Evolutionary conservation across 35 echinoderm and acorn worm species (phyloP), one percentile per base, ranked within the genome.

Genomic region (Eucidaris tribuloides): DNA sequence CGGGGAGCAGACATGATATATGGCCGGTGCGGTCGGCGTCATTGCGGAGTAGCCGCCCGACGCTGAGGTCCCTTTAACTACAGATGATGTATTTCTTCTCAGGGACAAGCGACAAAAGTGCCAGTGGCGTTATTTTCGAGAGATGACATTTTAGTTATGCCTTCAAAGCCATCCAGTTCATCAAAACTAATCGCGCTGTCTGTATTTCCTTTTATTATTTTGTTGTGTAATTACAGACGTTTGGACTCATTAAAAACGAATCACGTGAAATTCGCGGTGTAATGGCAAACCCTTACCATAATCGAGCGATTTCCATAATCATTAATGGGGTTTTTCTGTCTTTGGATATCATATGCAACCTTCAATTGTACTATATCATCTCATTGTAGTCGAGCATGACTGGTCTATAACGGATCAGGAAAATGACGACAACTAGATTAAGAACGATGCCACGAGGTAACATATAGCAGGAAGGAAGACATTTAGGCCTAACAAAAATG

Each of bases 121-220:
- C 68, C 68, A 33, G 9, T 74, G 68, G 68, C 68, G 68, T 27
- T 74, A 42, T 74, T 74, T 74, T 41, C 68, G 68, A 74, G 24
- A 36, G 68, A 74, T 74, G 68, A 74, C 68, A 74, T 74, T 74
- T 74, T 36, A 74, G 68, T 74, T 35, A 74, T 74, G 68, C 38
- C 68, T 74, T 27, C 38, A 74, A 74, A 74, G 68, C 68, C 41
- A 25, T 19, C 35, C 68, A 74, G 68, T 74, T 74, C 68, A 74
- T 74, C 68, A 74, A 35, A 35, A 74, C 68, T 74, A 74, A 74
- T 74, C 68, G 35, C 2, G 35, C 68, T 74, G 68, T 74, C 68
- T 25, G 22, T 9, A 3, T 14, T 20, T 22, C 35, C 24, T 43
- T 34, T 36, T 74, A 74, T 25, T 41, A 33, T 33, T 74, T 74